Percentiles rank a stretch among this genome's conserved stretches.
Conservation (phyloP, 1,140 invertebrate species). For the Vollenhovia emeryi region DNA sequence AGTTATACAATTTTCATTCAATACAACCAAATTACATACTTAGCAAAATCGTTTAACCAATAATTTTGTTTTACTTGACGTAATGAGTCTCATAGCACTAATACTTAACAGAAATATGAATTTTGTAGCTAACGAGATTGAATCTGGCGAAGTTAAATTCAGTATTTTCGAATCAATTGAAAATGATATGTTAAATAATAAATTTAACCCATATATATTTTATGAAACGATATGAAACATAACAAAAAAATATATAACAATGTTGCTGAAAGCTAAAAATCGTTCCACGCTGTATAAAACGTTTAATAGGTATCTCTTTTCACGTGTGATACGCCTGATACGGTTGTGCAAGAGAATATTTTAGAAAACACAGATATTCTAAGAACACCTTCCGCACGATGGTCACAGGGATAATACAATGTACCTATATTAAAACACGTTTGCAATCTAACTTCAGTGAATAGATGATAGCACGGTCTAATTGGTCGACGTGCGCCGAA, state of each 20-base stretch:
- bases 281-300: background rate
- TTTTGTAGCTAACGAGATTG: slow-evolving; percentile 19
- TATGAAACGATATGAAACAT: background rate
- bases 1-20: no score
- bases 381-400: background rate
- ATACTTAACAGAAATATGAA: slow-evolving; percentile 21
- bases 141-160: background rate
- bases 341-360: background rate
- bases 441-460: slow-evolving; percentile 69
- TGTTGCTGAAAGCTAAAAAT: background rate
- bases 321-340: background rate
- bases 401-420: slow-evolving; percentile 2
- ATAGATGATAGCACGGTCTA: slow-evolving; percentile 57
- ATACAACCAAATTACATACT: no score
- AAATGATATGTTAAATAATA: background rate
- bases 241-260: background rate
- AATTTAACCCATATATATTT: background rate
- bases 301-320: background rate
- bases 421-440: slow-evolving; percentile 44
- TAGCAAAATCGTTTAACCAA: no score
- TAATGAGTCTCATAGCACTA: no score
- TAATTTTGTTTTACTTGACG: no score
- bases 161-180: background rate
- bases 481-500: slow-evolving; percentile 71
- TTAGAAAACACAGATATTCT: background rate